Evolutionary conservation across 2,797 vertebrate species (phyloP), one percentile per base, ranked within the genome.

Genomic region (Saxicola maurus): DNA sequence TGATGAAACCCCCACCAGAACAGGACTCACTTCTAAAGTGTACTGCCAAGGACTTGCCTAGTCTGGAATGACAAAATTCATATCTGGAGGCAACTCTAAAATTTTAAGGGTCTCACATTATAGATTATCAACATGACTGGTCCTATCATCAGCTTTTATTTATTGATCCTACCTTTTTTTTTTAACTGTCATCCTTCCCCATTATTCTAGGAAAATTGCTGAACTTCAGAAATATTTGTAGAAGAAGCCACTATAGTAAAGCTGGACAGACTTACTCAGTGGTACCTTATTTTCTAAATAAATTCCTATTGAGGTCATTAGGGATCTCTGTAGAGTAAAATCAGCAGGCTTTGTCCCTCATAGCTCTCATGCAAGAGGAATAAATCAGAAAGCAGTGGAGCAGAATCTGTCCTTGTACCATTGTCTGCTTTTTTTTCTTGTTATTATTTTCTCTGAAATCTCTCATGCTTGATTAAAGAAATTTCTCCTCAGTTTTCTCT

Each of bases 381-480:
- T 68, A 78, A 86, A 89, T 78, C 87, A 78, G 62, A 87, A 89
- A 72, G 33, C 66, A 86, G 40, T 73, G 66, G 10, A 82, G 62
- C 69, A 86, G 73, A 95, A 90, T 62, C 55, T 72, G 33, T 55
- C 88, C 57, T 66, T 67, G 31, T 72, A 66, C 60, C 65, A 89
- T 77, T 65, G 43, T 80, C 49, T 73, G 64, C 6, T 11, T 42
- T 75, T 48, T 62, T 73, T 67, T 8, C 20, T 82, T 68, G 30
- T 40, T 94, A 33, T 60, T 93, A 73, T 84, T 94, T 92, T 82
- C 60, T 83, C 82, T 79, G 80, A 88, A 86, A 88, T 74, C 78
- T 84, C 71, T 92, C 55, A 67, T 13, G 53, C 78, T 90, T 95
- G 92, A 93, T 92, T 93, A 94, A 92, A 93, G 75, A 87, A 82